Conservation (phyloP, 2,113 vertebrate genomes). For the Octodon degus region DNA sequence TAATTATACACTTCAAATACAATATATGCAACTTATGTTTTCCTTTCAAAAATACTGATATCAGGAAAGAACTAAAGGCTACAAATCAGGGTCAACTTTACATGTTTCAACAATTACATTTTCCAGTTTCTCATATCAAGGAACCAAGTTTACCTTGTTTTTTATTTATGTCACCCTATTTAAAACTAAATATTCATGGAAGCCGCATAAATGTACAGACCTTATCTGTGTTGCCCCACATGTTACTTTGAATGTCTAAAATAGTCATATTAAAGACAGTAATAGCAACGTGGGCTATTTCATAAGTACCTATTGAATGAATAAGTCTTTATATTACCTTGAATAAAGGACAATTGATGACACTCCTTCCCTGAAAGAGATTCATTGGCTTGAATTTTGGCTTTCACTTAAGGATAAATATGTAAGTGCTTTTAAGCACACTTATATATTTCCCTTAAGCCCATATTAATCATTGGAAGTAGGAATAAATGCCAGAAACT, state of each 20-base stretch:
- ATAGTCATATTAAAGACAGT: neutral
- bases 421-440: neutral
- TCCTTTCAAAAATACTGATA: slow-evolving; percentile 2
- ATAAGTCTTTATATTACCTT: neutral
- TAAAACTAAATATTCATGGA: slow-evolving; percentile 8
- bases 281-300: neutral
- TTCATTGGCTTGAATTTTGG: neutral
- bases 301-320: neutral
- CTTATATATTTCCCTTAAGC: neutral
- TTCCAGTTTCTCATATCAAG: neutral
- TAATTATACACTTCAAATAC: neutral
- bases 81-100: neutral
- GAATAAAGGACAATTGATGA: neutral
- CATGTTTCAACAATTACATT: neutral
- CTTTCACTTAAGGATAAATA: neutral
- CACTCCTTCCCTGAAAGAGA: neutral
- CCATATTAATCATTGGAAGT: neutral
- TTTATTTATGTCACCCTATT: neutral
- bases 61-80: neutral
- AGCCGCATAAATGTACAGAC: neutral
- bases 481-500: neutral
- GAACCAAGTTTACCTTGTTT: neutral
- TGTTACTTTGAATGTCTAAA: neutral
- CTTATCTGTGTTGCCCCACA: neutral
- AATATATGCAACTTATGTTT: neutral